Conservation (phyloP, 2,888 invertebrate species). For the Herminia tarsipennalis region DNA sequence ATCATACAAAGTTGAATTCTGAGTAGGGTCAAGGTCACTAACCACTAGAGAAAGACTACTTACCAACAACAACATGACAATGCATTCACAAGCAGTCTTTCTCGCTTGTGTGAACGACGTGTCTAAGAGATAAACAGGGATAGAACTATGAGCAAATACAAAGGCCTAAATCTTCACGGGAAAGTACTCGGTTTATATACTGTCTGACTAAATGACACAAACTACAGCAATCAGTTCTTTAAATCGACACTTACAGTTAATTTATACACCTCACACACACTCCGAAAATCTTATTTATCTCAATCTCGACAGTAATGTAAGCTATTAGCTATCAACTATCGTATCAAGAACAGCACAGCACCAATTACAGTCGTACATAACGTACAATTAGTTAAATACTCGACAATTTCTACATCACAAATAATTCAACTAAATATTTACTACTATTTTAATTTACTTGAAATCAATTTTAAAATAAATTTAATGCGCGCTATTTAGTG, state of each 20-base stretch:
- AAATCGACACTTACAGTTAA: conserved; percentile 2
- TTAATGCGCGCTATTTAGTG: conserved; percentile 24
- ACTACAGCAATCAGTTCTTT: no score
- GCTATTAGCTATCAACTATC: conserved; percentile 31
- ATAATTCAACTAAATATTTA: conserved; percentile 41
- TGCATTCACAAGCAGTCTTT: no score
- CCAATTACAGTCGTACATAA: conserved; percentile 31
- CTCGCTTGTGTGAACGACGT: no score
- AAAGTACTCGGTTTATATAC: no score
- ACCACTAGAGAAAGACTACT: no score
- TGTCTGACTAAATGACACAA: no score
- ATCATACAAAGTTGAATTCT: no score
- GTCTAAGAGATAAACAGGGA: no score
- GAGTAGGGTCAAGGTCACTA: no score
- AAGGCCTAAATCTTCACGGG: no score
- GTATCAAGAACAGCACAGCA: conserved; percentile 29
- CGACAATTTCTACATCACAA: conserved; percentile 28
- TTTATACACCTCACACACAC: conserved; percentile 3
- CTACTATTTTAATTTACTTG: conserved; percentile 17
- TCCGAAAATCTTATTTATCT: conserved; percentile 13
- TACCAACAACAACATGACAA: no score
- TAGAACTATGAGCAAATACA: no score
- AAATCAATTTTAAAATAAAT: conserved; percentile 34
- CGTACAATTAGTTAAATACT: conserved; percentile 31
- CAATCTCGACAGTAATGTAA: conserved; percentile 21